A percentile compares a stretch with the other conserved stretches of the same genome.
phyloP scores from a whole-genome alignment of 1,140 invertebrate genomes.

The Micrasema minimum region DNA sequence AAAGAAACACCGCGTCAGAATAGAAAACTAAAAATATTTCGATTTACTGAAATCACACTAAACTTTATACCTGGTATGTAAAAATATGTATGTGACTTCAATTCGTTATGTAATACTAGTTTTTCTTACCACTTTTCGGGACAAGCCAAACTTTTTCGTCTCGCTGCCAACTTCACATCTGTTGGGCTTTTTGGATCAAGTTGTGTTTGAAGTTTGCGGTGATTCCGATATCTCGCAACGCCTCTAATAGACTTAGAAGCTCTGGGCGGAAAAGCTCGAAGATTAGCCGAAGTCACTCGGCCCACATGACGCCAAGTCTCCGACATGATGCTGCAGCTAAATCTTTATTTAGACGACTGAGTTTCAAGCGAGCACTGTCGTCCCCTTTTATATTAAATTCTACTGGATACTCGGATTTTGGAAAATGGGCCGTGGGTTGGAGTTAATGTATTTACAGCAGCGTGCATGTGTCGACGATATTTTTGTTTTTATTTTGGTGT shows the following conservation, averaged over 20 bases:
- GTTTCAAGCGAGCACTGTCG: not conserved
- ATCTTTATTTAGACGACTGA: slow-evolving; percentile 49
- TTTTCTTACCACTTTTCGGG: slow-evolving; percentile 46
- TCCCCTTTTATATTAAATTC: slow-evolving; percentile 40
- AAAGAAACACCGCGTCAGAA: not conserved
- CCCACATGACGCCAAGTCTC: slow-evolving; percentile 6
- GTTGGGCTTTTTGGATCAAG: slow-evolving; percentile 36
- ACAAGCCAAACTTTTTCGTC: slow-evolving; percentile 34
- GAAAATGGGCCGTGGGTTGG: slow-evolving; percentile 27
- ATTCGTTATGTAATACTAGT: slow-evolving; percentile 45
- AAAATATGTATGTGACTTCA: slow-evolving; percentile 33
- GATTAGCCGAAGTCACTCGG: slow-evolving; percentile 4
- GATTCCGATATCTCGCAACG: slow-evolving; percentile 32
- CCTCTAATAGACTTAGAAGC: slow-evolving; percentile 33
- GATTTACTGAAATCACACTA: not conserved
- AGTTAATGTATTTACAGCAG: slow-evolving; percentile 17
- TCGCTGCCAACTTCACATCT: slow-evolving; percentile 40
- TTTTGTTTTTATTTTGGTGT: slow-evolving; percentile 11
- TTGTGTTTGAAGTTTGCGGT: slow-evolving; percentile 30
- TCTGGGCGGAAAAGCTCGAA: slow-evolving; percentile 15
- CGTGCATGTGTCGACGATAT: slow-evolving; percentile 14
- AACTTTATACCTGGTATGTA: slow-evolving; percentile 22
- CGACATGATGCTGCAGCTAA: not conserved
- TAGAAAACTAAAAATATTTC: not conserved
- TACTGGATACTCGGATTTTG: slow-evolving; percentile 8